Percentiles rank a stretch among this genome's conserved stretches.
These are phyloP conservation scores for Acrobasis suavella DNA, from an alignment of 2,888 invertebrate species.

Conservation along the genomic window DNA sequence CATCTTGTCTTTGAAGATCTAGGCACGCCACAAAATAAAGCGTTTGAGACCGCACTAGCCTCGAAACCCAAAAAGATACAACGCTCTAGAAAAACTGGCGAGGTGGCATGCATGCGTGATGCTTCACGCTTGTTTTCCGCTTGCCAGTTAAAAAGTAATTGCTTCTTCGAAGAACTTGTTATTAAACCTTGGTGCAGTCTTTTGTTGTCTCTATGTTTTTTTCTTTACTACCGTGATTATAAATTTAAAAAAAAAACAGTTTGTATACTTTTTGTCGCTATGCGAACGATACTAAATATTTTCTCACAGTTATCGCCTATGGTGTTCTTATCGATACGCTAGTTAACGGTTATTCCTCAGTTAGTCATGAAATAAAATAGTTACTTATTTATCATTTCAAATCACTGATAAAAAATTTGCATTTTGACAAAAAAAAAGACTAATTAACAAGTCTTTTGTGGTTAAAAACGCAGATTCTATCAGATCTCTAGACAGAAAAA, in stretches of 20 bases:
- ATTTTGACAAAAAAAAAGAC: too few species aligned
- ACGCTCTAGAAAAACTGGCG: constrained; percentile 23
- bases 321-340: too few species aligned
- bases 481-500: too few species aligned
- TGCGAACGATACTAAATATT: too few species aligned
- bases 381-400: too few species aligned
- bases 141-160: constrained; percentile 26
- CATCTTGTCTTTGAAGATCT: constrained; percentile 2
- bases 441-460: too few species aligned
- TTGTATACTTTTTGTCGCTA: too few species aligned
- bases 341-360: too few species aligned
- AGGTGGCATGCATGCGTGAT: constrained; percentile 23
- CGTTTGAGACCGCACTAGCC: constrained; percentile 24
- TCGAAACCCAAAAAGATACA: constrained; percentile 30
- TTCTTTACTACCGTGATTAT: neutral
- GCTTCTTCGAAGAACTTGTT: constrained; percentile 24
- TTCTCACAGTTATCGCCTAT: too few species aligned
- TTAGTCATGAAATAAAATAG: too few species aligned
- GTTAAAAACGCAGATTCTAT: too few species aligned
- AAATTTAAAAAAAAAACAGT: neutral
- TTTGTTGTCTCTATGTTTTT: constrained; percentile 1
- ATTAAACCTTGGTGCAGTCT: constrained; percentile 15
- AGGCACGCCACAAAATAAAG: neutral
- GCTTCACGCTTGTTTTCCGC: constrained; percentile 32
- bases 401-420: too few species aligned